Conservation (phyloP, 2,113 vertebrate genomes). For the Coregonus clupeaformis region DNA sequence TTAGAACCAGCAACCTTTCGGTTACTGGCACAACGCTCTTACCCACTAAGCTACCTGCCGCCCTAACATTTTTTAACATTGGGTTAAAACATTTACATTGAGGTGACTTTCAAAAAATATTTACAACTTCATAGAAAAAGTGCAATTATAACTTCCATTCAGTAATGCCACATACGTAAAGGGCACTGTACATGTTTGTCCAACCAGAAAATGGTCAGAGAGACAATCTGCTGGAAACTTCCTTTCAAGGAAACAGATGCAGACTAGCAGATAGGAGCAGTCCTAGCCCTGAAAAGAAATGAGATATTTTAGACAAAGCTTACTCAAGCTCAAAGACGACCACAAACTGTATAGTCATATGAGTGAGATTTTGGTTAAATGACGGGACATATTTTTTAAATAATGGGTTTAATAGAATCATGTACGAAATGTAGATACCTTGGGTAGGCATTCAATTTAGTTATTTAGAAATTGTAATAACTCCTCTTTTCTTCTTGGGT, state of each 20-base stretch:
- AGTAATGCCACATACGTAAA: not conserved
- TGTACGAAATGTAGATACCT: constrained; percentile 58
- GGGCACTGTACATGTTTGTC: not conserved
- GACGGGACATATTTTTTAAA: not conserved
- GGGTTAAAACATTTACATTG: not conserved
- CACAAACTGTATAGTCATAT: not conserved
- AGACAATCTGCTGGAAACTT: not conserved
- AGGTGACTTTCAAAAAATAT: not conserved
- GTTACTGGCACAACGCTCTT: too few relatives aligned
- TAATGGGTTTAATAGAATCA: constrained; percentile 21
- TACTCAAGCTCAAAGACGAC: not conserved
- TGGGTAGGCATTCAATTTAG: constrained; percentile 37
- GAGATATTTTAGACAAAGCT: not conserved
- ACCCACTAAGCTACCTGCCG: too few relatives aligned
- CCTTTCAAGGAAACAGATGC: constrained; percentile 33
- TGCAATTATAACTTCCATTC: not conserved
- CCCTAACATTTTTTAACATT: too few relatives aligned
- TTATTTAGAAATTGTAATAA: constrained; percentile 66
- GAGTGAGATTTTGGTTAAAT: too few relatives aligned
- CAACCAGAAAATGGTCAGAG: not conserved
- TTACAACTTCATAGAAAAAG: not conserved
- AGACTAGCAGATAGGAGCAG: constrained; percentile 22
- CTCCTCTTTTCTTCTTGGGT: constrained; percentile 51
- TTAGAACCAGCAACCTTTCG: too few relatives aligned
- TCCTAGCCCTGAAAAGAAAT: constrained; percentile 34